phyloP scores from a whole-genome alignment of 2,113 vertebrate genomes.

The Anser cygnoides region DNA sequence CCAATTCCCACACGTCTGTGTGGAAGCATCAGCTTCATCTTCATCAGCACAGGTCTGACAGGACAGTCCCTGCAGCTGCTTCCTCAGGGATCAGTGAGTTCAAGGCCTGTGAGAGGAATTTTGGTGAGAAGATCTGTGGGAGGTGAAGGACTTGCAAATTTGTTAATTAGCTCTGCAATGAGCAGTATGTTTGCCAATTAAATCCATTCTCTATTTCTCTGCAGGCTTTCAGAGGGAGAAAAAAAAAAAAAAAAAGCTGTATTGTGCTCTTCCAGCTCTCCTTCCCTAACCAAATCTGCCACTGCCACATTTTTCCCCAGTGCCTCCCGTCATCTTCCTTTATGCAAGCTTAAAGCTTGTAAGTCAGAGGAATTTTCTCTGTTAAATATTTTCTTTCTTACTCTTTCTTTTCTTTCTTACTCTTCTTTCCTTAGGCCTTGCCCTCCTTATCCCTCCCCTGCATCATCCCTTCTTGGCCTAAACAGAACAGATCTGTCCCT shows the following conservation, averaged over 20 bases:
- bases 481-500: not conserved
- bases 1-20: not conserved
- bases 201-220: not conserved
- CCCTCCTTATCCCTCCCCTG: not conserved
- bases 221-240: not conserved
- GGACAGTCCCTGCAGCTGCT: not conserved
- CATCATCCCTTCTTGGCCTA: not conserved
- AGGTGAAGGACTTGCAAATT: not conserved
- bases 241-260: not conserved
- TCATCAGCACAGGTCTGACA: not conserved
- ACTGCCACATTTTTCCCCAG: not conserved
- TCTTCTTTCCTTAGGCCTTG: not conserved
- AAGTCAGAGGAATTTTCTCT: not conserved
- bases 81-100: not conserved
- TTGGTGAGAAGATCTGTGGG: not conserved
- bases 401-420: too few species aligned
- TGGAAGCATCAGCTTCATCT: not conserved
- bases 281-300: not conserved
- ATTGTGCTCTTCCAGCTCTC: fast-evolving
- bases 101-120: not conserved
- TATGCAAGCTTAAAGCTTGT: not conserved
- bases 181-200: not conserved
- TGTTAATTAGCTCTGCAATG: not conserved
- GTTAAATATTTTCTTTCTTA: not conserved
- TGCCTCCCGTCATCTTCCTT: not conserved